Evolutionary conservation across 2,888 invertebrate species (phyloP).

Genomic region (Nematopogon swammerdamellus): DNA sequence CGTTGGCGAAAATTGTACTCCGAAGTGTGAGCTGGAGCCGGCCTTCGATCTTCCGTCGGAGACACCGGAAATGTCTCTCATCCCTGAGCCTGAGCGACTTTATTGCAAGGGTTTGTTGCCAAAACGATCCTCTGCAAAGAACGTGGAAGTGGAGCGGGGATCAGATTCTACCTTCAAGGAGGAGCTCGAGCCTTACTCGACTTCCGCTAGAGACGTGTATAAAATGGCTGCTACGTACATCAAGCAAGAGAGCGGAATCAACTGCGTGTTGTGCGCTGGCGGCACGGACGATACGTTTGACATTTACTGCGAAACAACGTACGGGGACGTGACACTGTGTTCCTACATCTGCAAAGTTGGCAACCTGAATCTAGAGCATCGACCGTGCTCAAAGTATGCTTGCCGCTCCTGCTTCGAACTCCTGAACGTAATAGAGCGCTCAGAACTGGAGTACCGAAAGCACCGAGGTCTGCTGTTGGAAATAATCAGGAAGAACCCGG

Average conservation of each 20-base stretch:
- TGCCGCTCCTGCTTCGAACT: neutral
- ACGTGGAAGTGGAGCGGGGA: too few relatives aligned
- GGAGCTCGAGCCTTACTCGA: too few relatives aligned
- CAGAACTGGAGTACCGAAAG: neutral
- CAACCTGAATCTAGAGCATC: neutral
- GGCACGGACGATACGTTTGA: constrained; percentile 17
- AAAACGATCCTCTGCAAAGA: too few relatives aligned
- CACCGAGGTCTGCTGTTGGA: neutral
- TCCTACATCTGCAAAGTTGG: neutral
- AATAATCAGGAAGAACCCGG: neutral
- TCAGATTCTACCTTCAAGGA: too few relatives aligned
- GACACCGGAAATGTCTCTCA: too few relatives aligned
- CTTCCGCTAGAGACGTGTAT: too few relatives aligned
- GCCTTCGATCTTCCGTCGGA: too few relatives aligned
- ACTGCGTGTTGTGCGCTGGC: neutral
- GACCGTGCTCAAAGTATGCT: neutral
- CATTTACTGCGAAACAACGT: constrained; percentile 22
- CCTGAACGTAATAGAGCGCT: neutral
- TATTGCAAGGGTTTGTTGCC: too few relatives aligned
- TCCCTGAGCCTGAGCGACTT: too few relatives aligned
- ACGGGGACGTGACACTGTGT: neutral
- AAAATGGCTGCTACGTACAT: neutral
- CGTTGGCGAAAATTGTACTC: too few relatives aligned
- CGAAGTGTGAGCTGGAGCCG: too few relatives aligned
- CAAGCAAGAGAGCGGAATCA: neutral